Evolutionary conservation across 2,113 vertebrate genomes (phyloP).

Genomic region (Chaenocephalus aceratus): DNA sequence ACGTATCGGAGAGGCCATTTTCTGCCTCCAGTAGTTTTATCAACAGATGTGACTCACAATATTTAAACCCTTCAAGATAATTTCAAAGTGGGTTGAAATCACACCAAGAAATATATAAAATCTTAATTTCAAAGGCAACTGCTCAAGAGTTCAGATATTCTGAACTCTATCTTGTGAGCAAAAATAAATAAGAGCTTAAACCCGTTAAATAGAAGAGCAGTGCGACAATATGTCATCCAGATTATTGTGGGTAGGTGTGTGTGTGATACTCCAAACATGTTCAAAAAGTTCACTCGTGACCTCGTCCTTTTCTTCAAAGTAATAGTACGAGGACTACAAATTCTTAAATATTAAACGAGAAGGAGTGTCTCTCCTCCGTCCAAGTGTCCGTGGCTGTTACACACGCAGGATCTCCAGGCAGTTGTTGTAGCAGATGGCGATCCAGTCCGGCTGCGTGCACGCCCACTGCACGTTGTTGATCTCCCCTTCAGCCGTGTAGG

Average conservation of each 20-base stretch:
- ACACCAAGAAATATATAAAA: conserved; percentile 58
- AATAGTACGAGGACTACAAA: conserved; percentile 35
- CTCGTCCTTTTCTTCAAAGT: conserved; percentile 27
- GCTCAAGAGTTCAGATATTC: conserved; percentile 31
- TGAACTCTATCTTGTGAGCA: conserved; percentile 58
- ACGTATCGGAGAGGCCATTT: conserved; percentile 31
- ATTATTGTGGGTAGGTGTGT: conserved; percentile 49
- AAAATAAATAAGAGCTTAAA: conserved; percentile 77
- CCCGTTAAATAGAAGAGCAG: conserved; percentile 44
- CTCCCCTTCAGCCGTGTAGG: conserved; percentile 98
- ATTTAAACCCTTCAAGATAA: conserved; percentile 57
- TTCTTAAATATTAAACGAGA: conserved; percentile 32
- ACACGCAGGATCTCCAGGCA: conserved; percentile 98
- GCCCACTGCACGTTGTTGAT: conserved; percentile 99
- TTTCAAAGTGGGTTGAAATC: conserved; percentile 59
- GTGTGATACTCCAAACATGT: conserved; percentile 30
- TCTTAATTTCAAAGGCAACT: conserved; percentile 1
- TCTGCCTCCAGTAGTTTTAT: conserved; percentile 41
- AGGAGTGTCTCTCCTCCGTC: conserved; percentile 10
- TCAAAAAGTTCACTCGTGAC: conserved; percentile 51
- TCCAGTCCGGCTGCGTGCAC: conserved; percentile 99
- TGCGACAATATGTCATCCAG: conserved; percentile 62
- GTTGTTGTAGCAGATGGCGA: conserved; percentile 99
- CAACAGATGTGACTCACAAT: conserved; percentile 51
- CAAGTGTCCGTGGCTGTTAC: conserved; percentile 70